phyloP scores from a whole-genome alignment of 2,113 vertebrate species.

The Rhipidura dahli region DNA sequence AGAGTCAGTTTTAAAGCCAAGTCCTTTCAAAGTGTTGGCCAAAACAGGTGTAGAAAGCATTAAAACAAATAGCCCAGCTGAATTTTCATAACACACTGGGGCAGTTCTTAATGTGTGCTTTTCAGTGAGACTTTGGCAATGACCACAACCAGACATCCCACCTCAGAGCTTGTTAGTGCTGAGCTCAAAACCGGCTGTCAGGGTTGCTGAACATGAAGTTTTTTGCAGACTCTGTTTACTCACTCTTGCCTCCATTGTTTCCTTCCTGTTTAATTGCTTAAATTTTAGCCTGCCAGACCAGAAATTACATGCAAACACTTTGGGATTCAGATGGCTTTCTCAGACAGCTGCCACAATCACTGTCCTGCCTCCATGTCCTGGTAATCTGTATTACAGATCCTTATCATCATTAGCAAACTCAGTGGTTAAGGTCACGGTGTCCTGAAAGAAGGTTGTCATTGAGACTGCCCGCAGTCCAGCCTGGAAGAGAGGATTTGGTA shows the following conservation, averaged over 20 bases:
- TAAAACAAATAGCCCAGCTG: conserved; percentile 13
- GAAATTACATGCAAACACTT: background rate
- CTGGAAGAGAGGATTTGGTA: background rate
- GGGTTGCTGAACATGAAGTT: background rate
- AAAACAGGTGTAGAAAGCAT: conserved; percentile 8
- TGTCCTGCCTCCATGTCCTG: background rate
- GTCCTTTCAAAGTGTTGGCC: background rate
- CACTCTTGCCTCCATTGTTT: background rate
- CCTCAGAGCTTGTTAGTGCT: background rate
- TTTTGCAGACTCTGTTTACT: background rate
- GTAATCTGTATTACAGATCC: background rate
- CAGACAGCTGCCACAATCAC: background rate
- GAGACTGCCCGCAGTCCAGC: background rate
- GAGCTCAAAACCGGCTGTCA: background rate
- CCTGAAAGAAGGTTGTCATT: background rate
- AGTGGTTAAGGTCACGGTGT: background rate
- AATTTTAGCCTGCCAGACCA: background rate
- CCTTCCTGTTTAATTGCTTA: background rate
- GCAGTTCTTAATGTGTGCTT: background rate
- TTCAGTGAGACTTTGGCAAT: conserved; percentile 5
- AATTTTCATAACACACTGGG: background rate
- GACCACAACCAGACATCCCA: background rate
- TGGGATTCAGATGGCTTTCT: background rate
- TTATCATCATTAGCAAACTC: background rate
- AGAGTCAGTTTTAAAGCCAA: background rate